Evolutionary conservation across 2,113 vertebrate species (phyloP), one percentile per base, ranked within the genome.

Genomic region (Aspidoscelis tigris): DNA sequence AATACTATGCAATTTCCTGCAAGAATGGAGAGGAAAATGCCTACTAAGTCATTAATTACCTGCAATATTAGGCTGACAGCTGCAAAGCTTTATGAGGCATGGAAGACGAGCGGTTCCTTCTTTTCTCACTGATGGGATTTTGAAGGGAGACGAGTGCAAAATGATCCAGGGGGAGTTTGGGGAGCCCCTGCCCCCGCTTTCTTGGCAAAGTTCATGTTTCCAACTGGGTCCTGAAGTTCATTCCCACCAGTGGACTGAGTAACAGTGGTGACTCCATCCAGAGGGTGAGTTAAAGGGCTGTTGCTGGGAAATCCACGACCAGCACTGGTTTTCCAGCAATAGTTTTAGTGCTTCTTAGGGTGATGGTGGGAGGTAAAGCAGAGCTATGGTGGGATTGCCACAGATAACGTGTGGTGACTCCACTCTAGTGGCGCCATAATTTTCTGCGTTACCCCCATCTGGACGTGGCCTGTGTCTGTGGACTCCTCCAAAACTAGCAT

Each of bases 31-130:
- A 82, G 90, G 88, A 95, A 94, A 94, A 91, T 87, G 90, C 74
- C 90, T 93, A 86, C 91, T 93, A 92, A 90, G 93, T 91, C 91
- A 91, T 94, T 96, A 95, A 95, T 95, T 94, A 92, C 86, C 92
- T 95, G 90, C 92, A 95, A 84, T 12, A 61, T 93, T 88, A 88
- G 88, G 88, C 79, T 94, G 92, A 93, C 83, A 93, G 92, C 86
- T 86, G 55, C 89, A 92, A 92, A 93, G 90, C 87, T 93, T 43
- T 93, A 92, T 50, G 86, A 94, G 85, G 90, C 92, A 53, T 93
- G 92, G 90, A 92, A 82, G 84, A 91, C 78, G 87, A 89, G 76
- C 0, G 0, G 80, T 80, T 79, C 80, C 0, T 20, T 81, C 73
- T 87, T 44, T 69, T 66, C 77, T 21, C 58, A 50, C 76, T 86